Base-by-base conservation (phyloP, 2,113 vertebrate species). In the Indicator maculatus region DNA sequence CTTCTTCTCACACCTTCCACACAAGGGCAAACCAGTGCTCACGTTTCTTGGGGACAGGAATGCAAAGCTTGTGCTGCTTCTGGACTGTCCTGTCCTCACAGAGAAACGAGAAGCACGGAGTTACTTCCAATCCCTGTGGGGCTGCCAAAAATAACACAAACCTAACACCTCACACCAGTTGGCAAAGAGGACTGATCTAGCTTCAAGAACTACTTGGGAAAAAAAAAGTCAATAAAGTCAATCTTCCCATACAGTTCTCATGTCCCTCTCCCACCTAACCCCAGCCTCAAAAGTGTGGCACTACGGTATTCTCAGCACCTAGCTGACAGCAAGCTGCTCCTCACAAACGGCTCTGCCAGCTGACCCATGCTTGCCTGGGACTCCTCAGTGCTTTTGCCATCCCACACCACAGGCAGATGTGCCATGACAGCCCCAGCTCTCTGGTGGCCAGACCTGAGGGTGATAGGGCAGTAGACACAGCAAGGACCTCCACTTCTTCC, bases 91-190 rank as follows among this genome's bases (percentile, higher is more conserved):
- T 81, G 87, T 83, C 88, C 88, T 78, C 18, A 14, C 53, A 65
- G 88, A 88, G 91, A 82, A 94, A 87, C 39, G 53, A 47, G 11
- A 93, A 71, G 66, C 86, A 91, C 69, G 73, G 85, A 95, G 85
- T 78, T 83, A 83, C 88, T 94, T 88, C 87, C 91, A 91, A 89
- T 84, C 87, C 94, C 86, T 0, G 1, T 39, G 81, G 93, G 91
- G 59, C 66, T 96, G 89, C 96, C 96, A 96, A 85, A 96, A 96
- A 96, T 96, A 96, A 96, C 87, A 93, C 71, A 93, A 96, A 96
- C 70, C 63, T 93, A 93, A 89, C 50, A 58, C 93, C 81, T 93
- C 84, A 44, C 89, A 95, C 91, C 94, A 96, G 94, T 87, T 95
- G 93, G 87, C 9, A 8, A 95, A 85, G 63, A 93, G 55, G 87